phyloP scores from a whole-genome alignment of 2,888 invertebrate species.

The Hydriomena furcata region DNA sequence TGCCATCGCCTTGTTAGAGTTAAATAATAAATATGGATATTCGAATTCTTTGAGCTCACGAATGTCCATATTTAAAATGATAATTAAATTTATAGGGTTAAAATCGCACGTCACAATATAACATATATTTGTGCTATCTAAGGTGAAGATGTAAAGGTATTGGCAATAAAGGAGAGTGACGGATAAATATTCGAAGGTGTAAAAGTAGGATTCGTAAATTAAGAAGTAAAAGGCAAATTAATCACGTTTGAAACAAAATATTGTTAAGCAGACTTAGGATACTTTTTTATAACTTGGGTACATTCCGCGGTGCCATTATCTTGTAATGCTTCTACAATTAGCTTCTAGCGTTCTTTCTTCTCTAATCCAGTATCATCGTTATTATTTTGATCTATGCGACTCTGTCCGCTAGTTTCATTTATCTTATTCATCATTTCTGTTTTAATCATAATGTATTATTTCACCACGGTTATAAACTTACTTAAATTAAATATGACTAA shows the following conservation, averaged over 20 bases:
- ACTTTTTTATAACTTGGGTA: constrained; percentile 80
- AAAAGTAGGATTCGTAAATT: constrained; percentile 55
- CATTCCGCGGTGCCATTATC: constrained; percentile 80
- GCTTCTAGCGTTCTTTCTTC: constrained; percentile 64
- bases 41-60: constrained; percentile 70
- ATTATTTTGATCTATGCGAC: constrained; percentile 44
- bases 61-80: constrained; percentile 69
- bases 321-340: constrained; percentile 72
- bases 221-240: constrained; percentile 70
- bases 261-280: constrained; percentile 74
- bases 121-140: constrained; percentile 71
- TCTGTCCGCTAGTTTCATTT: constrained; percentile 38
- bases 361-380: constrained; percentile 53
- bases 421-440: constrained; percentile 35
- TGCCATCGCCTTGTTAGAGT: constrained; percentile 56
- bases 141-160: constrained; percentile 55
- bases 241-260: constrained; percentile 73
- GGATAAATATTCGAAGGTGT: constrained; percentile 38
- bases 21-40: constrained; percentile 68
- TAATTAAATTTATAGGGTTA: constrained; percentile 66
- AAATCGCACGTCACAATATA: constrained; percentile 81
- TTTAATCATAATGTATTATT: constrained; percentile 18
- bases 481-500: constrained; percentile 43
- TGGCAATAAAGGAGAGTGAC: constrained; percentile 69
- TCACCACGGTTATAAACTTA: constrained; percentile 33